Conservation (phyloP, 1,140 invertebrate species). For the Cotesia vestalis region DNA sequence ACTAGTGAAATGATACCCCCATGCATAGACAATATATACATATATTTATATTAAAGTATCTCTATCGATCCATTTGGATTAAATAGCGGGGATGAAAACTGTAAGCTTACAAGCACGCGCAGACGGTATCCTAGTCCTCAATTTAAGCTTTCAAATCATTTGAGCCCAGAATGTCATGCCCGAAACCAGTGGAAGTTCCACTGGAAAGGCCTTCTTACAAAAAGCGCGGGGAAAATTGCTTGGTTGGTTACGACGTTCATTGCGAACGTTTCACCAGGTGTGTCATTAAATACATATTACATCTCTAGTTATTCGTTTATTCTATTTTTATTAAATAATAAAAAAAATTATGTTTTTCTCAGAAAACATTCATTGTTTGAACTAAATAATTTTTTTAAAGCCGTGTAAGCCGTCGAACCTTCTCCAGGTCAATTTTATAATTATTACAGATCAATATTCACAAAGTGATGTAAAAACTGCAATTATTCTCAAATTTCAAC, state of each 20-base stretch:
- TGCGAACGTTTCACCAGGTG: slow-evolving; percentile 54
- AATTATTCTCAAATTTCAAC: too few relatives aligned
- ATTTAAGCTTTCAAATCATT: slow-evolving; percentile 42
- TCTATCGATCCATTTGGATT: slow-evolving; percentile 53
- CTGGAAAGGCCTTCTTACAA: slow-evolving; percentile 56
- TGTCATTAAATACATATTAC: neutral
- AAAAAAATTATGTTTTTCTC: neutral
- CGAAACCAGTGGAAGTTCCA: slow-evolving; percentile 54
- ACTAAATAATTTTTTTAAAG: neutral
- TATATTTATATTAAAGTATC: slow-evolving; percentile 46
- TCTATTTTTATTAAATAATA: neutral
- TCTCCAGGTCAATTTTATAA: neutral
- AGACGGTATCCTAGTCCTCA: slow-evolving; percentile 11
- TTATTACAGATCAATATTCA: too few relatives aligned
- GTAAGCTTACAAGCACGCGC: slow-evolving; percentile 30
- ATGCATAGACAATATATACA: too few relatives aligned
- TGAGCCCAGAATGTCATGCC: slow-evolving; percentile 62
- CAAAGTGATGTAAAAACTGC: too few relatives aligned
- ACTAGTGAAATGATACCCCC: too few relatives aligned
- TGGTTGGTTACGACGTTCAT: slow-evolving; percentile 53
- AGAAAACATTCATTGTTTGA: neutral
- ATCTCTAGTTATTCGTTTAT: neutral
- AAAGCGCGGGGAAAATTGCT: slow-evolving; percentile 56
- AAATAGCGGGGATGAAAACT: slow-evolving; percentile 5
- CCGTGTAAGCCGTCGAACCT: neutral